A percentile compares a stretch with the other conserved stretches of the same genome.
Conservation (phyloP, 2,888 invertebrate genomes). For the Oxystoma pomonae region DNA sequence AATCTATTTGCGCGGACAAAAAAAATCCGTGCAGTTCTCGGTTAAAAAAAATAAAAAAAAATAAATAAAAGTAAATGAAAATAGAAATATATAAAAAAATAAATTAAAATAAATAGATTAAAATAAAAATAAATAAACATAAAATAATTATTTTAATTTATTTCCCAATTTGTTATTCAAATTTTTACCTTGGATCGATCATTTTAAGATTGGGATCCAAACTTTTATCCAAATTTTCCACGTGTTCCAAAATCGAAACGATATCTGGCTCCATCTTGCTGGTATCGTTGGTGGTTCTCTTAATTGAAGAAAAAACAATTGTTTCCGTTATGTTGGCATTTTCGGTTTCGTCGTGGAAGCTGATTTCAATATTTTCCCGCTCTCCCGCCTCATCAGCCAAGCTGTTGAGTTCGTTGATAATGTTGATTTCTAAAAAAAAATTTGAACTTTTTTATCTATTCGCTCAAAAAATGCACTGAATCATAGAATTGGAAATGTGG, state of each 20-base stretch:
- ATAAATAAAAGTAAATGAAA: too few species aligned
- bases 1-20: too few species aligned
- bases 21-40: too few species aligned
- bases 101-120: too few species aligned
- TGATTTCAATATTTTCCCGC: background rate
- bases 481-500: too few species aligned
- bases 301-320: background rate
- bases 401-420: background rate
- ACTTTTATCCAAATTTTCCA: background rate
- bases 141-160: too few species aligned
- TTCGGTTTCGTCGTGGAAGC: background rate
- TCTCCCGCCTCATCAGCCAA: background rate
- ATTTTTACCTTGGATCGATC: conserved; percentile 1
- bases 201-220: background rate
- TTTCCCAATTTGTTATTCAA: too few species aligned
- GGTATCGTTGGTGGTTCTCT: background rate
- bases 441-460: background rate
- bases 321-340: conserved; percentile 11
- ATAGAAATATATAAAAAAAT: too few species aligned
- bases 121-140: too few species aligned
- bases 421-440: background rate
- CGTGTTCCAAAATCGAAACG: background rate
- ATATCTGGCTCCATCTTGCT: background rate
- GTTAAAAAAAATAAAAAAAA: too few species aligned
- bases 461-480: too few species aligned